Percentiles rank a stretch among this genome's conserved stretches.
phyloP scores from a whole-genome alignment of 2,113 vertebrate species.

The Apodemus speciosus region DNA sequence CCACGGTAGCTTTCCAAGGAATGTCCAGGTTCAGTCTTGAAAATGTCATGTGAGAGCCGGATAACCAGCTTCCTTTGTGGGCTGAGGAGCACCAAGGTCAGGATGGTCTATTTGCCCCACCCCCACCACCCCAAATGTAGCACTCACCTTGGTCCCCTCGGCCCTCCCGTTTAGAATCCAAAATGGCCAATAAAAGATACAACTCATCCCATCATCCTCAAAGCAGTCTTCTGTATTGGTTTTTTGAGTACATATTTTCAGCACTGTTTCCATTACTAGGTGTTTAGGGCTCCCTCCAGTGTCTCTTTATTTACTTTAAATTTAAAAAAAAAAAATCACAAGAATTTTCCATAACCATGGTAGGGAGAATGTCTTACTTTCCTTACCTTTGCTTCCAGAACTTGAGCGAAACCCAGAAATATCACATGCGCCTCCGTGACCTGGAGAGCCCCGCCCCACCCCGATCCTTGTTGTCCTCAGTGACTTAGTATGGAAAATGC shows the following conservation, averaged over 20 bases:
- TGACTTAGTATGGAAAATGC: neutral
- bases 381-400: neutral
- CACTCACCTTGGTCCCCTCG: neutral
- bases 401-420: neutral
- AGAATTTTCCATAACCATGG: neutral
- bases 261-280: neutral
- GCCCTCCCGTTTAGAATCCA: neutral
- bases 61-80: constrained; percentile 9
- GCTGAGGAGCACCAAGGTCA: neutral
- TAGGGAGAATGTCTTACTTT: neutral
- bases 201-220: neutral
- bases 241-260: neutral
- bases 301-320: constrained; percentile 22
- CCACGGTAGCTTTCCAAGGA: neutral
- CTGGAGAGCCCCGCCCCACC: fast-evolving
- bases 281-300: constrained; percentile 62
- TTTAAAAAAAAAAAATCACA: neutral
- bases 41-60: constrained; percentile 36
- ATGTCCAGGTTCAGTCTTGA: constrained; percentile 7
- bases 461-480: neutral
- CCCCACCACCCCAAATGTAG: fast-evolving
- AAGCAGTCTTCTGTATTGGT: neutral
- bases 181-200: neutral
- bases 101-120: neutral
- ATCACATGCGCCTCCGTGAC: fast-evolving